phyloP scores from a whole-genome alignment of 2,888 invertebrate species.

The Dascillus cervinus region DNA sequence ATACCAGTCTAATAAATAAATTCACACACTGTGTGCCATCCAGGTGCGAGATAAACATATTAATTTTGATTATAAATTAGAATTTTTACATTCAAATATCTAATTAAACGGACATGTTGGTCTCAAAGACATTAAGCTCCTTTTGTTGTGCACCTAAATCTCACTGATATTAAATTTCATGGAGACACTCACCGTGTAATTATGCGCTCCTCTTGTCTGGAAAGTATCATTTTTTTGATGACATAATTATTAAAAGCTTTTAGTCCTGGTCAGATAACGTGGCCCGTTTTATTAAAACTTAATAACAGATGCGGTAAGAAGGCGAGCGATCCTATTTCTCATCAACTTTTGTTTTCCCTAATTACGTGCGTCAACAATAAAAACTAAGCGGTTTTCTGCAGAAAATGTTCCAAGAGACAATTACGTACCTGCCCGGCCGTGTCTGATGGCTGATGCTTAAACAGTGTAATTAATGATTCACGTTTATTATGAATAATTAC shows the following conservation, averaged over 20 bases:
- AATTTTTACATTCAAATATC: constrained; percentile 11
- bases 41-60: constrained; percentile 11
- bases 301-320: too few species aligned
- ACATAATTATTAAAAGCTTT: constrained; percentile 2
- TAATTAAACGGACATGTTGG: background rate
- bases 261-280: background rate
- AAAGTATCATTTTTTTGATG: constrained; percentile 1
- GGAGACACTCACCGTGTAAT: constrained; percentile 1
- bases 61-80: constrained; percentile 10
- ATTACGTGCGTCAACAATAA: too few species aligned
- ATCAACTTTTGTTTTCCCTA: too few species aligned
- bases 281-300: too few species aligned
- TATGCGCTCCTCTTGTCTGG: background rate
- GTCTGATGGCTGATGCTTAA: too few species aligned
- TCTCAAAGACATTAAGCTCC: background rate
- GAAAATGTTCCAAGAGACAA: too few species aligned
- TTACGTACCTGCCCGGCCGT: too few species aligned
- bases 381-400: too few species aligned
- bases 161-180: constrained; percentile 2
- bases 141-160: constrained; percentile 1
- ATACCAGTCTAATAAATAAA: constrained; percentile 11
- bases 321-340: too few species aligned
- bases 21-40: constrained; percentile 10
- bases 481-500: too few species aligned
- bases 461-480: too few species aligned